Evolutionary conservation across 2,113 vertebrate species (phyloP).

Genomic region (Limanda limanda): DNA sequence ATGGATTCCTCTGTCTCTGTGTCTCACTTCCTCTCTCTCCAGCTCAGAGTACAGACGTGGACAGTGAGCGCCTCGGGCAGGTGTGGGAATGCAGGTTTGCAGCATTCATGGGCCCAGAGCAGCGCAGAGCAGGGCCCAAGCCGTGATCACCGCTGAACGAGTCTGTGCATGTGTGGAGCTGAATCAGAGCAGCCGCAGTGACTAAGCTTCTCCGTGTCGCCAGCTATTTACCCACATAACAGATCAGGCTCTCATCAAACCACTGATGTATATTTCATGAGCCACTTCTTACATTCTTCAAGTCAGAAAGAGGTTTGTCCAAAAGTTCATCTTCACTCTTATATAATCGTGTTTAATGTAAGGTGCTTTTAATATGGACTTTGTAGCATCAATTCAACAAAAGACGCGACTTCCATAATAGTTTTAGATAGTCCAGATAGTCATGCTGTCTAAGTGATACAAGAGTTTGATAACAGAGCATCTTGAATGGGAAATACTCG

Average conservation of each 20-base stretch:
- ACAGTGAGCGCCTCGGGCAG: slow-evolving; percentile 59
- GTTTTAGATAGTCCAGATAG: neutral
- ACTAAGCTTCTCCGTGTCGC: slow-evolving; percentile 46
- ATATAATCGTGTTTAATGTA: neutral
- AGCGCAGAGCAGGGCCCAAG: slow-evolving; percentile 28
- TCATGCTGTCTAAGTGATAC: neutral
- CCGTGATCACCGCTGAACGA: slow-evolving; percentile 54
- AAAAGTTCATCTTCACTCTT: neutral
- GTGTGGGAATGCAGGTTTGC: slow-evolving; percentile 73
- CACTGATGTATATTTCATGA: neutral
- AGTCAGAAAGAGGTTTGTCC: neutral
- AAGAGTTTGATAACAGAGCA: neutral
- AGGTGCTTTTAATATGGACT: neutral
- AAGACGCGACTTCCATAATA: neutral
- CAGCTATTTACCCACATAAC: neutral
- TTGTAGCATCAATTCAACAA: neutral
- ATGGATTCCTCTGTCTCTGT: slow-evolving; percentile 19
- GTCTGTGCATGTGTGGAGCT: slow-evolving; percentile 70
- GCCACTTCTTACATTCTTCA: neutral
- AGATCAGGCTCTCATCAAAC: slow-evolving; percentile 3
- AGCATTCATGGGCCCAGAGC: slow-evolving; percentile 56
- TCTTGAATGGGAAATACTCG: neutral
- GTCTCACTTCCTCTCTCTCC: slow-evolving; percentile 5
- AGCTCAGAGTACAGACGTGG: slow-evolving; percentile 33
- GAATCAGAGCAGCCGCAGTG: slow-evolving; percentile 58